A percentile compares a stretch with the other conserved stretches of the same genome.
Evolutionary conservation across 2,888 invertebrate genomes (phyloP).

Genomic region (Tetramorium bicarinatum): DNA sequence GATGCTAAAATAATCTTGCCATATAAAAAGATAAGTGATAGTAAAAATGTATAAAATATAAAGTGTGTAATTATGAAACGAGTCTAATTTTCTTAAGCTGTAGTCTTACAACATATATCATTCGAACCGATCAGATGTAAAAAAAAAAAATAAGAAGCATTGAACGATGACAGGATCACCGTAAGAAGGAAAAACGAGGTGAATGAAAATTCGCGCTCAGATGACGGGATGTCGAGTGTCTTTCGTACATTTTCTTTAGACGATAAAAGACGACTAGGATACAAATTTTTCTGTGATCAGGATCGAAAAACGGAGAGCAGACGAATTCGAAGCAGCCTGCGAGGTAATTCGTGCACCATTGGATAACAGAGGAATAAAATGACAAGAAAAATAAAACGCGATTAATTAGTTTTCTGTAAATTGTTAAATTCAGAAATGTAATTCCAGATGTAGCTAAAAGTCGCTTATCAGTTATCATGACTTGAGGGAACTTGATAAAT

Average conservation of each 20-base stretch:
- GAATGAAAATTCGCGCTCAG: conserved; percentile 7
- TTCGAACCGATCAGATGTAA: neutral
- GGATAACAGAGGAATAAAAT: conserved; percentile 39
- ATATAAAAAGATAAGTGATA: neutral
- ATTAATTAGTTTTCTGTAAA: conserved; percentile 60
- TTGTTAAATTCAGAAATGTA: conserved; percentile 25
- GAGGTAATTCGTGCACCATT: conserved; percentile 51
- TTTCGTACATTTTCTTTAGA: conserved; percentile 18
- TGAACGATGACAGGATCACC: neutral
- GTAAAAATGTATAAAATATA: neutral
- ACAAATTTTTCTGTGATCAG: conserved; percentile 33
- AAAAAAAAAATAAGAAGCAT: neutral
- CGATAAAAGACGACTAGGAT: conserved; percentile 33
- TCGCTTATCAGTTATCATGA: conserved; percentile 5
- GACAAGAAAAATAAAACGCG: conserved; percentile 20
- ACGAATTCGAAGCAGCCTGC: neutral
- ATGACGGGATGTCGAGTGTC: conserved; percentile 38
- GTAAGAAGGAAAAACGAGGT: neutral
- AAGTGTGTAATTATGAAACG: neutral
- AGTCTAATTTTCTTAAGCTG: neutral
- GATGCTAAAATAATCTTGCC: neutral
- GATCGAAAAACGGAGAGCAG: neutral
- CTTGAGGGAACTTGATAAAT: conserved; percentile 18
- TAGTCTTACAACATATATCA: neutral
- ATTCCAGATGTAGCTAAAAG: conserved; percentile 42